phyloP scores from a whole-genome alignment of 2,797 vertebrate species.

The Lutjanus campechanus region DNA sequence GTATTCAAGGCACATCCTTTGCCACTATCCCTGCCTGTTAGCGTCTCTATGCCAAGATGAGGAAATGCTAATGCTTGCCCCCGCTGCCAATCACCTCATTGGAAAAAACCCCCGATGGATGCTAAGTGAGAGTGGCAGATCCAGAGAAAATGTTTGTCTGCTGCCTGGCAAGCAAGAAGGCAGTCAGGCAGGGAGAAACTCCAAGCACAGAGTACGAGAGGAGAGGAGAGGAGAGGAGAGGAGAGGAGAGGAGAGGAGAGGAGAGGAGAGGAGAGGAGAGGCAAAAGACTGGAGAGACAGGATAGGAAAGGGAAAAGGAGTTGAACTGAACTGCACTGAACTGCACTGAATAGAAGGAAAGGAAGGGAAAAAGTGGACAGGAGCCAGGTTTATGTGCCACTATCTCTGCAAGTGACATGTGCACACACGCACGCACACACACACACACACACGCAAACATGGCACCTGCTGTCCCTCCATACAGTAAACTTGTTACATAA shows the following conservation, averaged over 20 bases:
- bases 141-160: constrained; percentile 81
- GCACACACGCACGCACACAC: not conserved
- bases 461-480: constrained; percentile 16
- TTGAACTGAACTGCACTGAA: too few species aligned
- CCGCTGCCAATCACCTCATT: constrained; percentile 82
- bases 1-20: constrained; percentile 76
- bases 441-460: constrained; percentile 8
- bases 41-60: constrained; percentile 76
- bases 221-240: constrained; percentile 5
- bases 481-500: constrained; percentile 18
- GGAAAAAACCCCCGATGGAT: constrained; percentile 69
- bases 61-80: constrained; percentile 84
- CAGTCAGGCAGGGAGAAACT: constrained; percentile 47
- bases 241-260: not conserved
- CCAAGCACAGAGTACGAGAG: constrained; percentile 10
- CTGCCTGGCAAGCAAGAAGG: constrained; percentile 60
- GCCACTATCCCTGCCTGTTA: constrained; percentile 74
- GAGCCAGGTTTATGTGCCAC: constrained; percentile 10
- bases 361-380: not conserved
- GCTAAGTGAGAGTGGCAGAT: constrained; percentile 85
- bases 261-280: not conserved
- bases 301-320: not conserved
- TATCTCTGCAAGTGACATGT: constrained; percentile 7
- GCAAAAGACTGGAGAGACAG: not conserved
- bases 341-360: not conserved